Base-by-base conservation (phyloP, 53 echinoderm and acorn worm genomes). In the Pentamera pediparva region DNA sequence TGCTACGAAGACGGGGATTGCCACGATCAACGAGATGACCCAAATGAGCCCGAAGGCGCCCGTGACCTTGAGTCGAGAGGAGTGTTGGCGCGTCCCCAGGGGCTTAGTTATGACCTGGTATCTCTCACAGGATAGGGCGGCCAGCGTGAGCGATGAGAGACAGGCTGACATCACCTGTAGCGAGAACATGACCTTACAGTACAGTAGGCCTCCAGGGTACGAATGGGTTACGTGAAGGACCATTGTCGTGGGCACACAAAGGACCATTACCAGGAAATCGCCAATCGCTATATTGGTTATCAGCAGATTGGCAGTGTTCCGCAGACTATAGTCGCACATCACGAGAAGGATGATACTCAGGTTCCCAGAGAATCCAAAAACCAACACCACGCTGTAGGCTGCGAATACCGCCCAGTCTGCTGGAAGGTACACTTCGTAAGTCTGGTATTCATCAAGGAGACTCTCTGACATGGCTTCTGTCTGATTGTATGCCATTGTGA, bases 51-150 rank as follows among this genome's bases (percentile, higher is more conserved):
- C n/a, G 29, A 61, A 9, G 12, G 18, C 33, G 7, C 17, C 19
- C 2, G 35, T 30, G 6, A 18, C 4, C 33, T 61, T 61, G 2
- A 61, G 61, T 6, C 61, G 6, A 5, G n/a, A 30, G 4, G 61
- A 61, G 32, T 34, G 19, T 18, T 34, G 31, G 19, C 31, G 29
- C 13, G 29, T 30, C 10, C 61, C 35, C 5, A 61, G 61, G 11
- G 61, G 61, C 3, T 61, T 61, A 15, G 61, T 61, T 13, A 61
- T 61, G 19, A 61, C 61, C 33, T 61, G 61, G 61, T 61, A 61
- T 5, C 61, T 24, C 17, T 61, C 61, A 34, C 33, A 61, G 31
- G 61, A 61, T n/a, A 61, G 61, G 35, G 61, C 61, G 7, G 61
- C 61, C 7, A 61, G 35, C 19, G 61, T 61, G 3, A 61, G 35